Base-by-base conservation (phyloP, 2,113 vertebrate genomes). In the Entomyzon cyanotis region DNA sequence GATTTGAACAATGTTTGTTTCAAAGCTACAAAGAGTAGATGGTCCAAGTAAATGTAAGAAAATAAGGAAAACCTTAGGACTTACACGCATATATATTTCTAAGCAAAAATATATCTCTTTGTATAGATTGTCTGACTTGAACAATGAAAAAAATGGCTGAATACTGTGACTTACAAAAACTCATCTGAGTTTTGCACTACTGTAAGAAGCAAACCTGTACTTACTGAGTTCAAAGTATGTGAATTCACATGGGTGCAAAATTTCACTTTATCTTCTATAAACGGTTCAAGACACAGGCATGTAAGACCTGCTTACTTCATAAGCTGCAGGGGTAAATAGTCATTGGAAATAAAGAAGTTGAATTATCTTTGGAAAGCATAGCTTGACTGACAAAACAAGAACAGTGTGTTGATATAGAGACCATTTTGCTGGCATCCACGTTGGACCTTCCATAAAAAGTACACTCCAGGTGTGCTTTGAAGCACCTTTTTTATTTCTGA, bases 381-480 rank as follows among this genome's bases (percentile, higher is more conserved):
- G 17, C 44, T 75, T 46, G 49, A 2, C 8, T 89, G 84, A 44
- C 2, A 3, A 73, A 81, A 63, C 15, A 75, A 60, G 67, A 83
- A 47, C 24, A 50, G 3, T 52, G 44, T 91, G 46, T 49, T 88
- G 35, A 49, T 18, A 19, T 80, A 53, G 62, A 90, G 71, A 88
- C 55, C 3, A 5, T 88, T 77, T 74, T 93, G 46, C 42, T 86
- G 90, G 23, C 71, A 37, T 84, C 27, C 16, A 88, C 23, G 2
- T 16, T 91, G 70, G 70, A 83, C 79, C 82, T 93, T 83, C n/a
- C 18, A 12, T 84, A 80, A 88, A 88, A 90, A 73, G 56, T 62
- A 67, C 30, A 9, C 22, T 27, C 71, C 71, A 74, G 71, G 55
- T 63, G 41, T 90, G n/a, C 85, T 94, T 88, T 86, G 65, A 92